phyloP scores from a whole-genome alignment of 2,113 vertebrate species.

The Campylorhamphus procurvoides region DNA sequence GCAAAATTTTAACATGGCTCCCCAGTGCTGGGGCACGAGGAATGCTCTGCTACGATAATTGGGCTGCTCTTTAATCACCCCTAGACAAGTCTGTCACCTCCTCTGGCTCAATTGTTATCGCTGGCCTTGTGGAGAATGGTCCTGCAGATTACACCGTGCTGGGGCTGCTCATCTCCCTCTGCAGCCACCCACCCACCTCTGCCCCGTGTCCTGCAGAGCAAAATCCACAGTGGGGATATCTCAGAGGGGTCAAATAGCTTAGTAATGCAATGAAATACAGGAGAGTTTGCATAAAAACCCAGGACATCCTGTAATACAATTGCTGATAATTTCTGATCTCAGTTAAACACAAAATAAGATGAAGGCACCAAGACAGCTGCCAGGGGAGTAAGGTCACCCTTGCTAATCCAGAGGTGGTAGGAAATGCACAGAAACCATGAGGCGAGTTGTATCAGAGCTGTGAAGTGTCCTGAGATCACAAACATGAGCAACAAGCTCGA shows the following conservation, averaged over 20 bases:
- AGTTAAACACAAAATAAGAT: neutral
- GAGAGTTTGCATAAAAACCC: neutral
- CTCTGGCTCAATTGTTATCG: neutral
- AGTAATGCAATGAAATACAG: neutral
- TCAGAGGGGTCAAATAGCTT: neutral
- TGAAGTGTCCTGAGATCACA: neutral
- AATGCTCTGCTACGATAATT: conserved; percentile 50
- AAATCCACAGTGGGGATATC: neutral
- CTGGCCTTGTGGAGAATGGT: neutral
- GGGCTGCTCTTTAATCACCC: neutral
- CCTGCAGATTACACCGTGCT: neutral
- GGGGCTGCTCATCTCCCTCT: neutral
- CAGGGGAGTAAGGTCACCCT: neutral
- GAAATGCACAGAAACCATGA: neutral
- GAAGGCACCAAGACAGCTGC: neutral
- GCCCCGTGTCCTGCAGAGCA: neutral
- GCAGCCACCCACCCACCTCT: neutral
- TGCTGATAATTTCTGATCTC: neutral
- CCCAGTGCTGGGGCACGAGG: neutral
- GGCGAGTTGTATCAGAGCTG: neutral
- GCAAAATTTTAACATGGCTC: neutral
- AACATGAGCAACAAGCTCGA: neutral
- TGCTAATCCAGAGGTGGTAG: neutral
- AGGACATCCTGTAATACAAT: neutral
- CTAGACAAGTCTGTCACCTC: neutral